A percentile compares a stretch with the other conserved stretches of the same genome.
Conservation (phyloP, 2,113 vertebrate species). For the Phainopepla nitens region DNA sequence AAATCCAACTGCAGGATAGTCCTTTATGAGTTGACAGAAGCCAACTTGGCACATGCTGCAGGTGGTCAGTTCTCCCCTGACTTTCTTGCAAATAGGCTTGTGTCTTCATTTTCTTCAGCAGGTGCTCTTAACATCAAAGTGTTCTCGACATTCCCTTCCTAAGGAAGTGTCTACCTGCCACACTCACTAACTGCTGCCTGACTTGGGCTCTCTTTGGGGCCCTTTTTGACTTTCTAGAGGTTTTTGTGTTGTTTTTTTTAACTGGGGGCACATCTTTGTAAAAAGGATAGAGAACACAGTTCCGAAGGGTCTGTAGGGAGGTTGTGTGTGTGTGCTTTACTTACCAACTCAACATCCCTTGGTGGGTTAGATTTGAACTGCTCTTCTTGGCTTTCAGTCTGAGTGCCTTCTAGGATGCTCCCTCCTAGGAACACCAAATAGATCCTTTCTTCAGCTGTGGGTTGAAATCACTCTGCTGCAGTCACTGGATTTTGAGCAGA, state of each 20-base stretch:
- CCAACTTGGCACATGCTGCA: not conserved
- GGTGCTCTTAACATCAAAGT: not conserved
- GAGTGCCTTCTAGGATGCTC: not conserved
- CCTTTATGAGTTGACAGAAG: not conserved
- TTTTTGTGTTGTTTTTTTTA: not conserved
- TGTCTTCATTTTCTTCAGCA: not conserved
- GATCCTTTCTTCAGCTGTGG: not conserved
- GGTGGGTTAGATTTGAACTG: not conserved
- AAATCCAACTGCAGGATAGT: not conserved
- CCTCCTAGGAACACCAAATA: not conserved
- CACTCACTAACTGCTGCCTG: not conserved
- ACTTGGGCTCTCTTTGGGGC: not conserved
- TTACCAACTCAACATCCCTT: not conserved
- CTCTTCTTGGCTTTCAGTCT: not conserved
- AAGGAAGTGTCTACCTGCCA: not conserved
- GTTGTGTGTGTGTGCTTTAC: not conserved
- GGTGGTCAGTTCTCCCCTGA: not conserved
- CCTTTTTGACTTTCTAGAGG: not conserved
- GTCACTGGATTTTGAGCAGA: not conserved
- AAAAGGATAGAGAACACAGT: not conserved
- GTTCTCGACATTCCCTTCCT: not conserved
- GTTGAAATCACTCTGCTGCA: not conserved
- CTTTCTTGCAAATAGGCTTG: not conserved
- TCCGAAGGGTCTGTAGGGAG: not conserved
- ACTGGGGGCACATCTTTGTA: not conserved